Conservation (phyloP, 2,888 invertebrate species). For the Spisula solida region DNA sequence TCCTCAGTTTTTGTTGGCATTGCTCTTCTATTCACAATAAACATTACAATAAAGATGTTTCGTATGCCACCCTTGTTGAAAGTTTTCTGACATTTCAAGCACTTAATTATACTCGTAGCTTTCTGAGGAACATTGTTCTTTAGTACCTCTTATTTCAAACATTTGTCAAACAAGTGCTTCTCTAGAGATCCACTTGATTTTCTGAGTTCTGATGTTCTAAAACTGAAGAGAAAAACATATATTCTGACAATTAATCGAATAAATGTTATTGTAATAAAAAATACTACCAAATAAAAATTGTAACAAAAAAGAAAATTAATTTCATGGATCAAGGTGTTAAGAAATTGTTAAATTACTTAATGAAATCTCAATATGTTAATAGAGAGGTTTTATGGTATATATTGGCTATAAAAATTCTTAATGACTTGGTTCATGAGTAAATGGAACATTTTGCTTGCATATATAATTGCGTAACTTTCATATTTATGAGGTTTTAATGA, state of each 20-base stretch:
- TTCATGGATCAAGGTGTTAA: not conserved
- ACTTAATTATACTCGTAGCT: constrained; percentile 28
- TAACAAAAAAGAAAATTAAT: not conserved
- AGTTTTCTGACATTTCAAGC: constrained; percentile 29
- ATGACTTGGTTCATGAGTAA: not conserved
- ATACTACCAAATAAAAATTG: not conserved
- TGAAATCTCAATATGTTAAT: not conserved
- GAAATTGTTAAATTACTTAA: not conserved
- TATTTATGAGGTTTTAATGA: not conserved
- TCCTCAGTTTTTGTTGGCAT: constrained; percentile 2
- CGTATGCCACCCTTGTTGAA: constrained; percentile 34
- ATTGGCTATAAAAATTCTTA: not conserved
- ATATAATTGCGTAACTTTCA: not conserved
- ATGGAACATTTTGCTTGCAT: not conserved
- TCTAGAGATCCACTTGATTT: constrained; percentile 34
- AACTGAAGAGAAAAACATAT: constrained; percentile 15
- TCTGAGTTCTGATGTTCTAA: constrained; percentile 18
- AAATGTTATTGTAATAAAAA: not conserved
- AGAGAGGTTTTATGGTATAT: not conserved
- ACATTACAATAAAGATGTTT: constrained; percentile 43
- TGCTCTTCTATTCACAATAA: not conserved
- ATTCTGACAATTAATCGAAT: constrained; percentile 37
- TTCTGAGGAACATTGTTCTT: constrained; percentile 40
- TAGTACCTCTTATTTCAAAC: constrained; percentile 22
- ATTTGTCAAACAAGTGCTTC: constrained; percentile 63